These are phyloP conservation scores for Onychostoma macrolepis DNA, from an alignment of 2,113 vertebrate species.

Conservation along the genomic window DNA sequence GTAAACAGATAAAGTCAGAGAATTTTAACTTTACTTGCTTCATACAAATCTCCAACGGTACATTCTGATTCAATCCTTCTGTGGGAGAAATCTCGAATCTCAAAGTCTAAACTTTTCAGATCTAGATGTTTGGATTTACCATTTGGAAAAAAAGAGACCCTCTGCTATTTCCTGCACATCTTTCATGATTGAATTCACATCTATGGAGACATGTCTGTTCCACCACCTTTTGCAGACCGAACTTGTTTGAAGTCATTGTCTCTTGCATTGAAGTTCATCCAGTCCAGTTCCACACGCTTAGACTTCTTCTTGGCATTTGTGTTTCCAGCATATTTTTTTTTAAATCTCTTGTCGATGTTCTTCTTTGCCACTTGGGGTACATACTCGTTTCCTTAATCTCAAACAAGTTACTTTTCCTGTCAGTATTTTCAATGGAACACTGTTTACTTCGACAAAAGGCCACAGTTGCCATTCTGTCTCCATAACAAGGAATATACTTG, in stretches of 20 bases:
- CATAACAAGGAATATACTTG: constrained; percentile 12
- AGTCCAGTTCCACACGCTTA: constrained; percentile 42
- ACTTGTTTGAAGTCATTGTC: constrained; percentile 38
- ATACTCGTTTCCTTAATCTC: constrained; percentile 3
- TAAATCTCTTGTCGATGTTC: not conserved
- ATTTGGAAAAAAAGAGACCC: constrained; percentile 36
- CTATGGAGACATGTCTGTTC: constrained; percentile 44
- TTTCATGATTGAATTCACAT: constrained; percentile 26
- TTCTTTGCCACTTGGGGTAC: not conserved
- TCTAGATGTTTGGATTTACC: not conserved
- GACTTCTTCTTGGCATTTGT: constrained; percentile 40
- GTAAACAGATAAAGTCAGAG: constrained; percentile 40
- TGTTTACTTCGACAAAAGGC: not conserved
- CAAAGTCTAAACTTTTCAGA: not conserved
- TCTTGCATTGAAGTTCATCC: constrained; percentile 47
- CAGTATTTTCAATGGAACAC: not conserved
- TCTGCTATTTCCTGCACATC: constrained; percentile 32
- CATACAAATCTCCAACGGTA: constrained; percentile 39
- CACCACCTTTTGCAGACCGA: constrained; percentile 41
- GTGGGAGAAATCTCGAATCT: constrained; percentile 32
- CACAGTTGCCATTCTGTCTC: constrained; percentile 2
- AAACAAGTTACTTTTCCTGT: not conserved
- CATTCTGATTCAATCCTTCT: constrained; percentile 10
- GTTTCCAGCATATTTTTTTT: constrained; percentile 20
- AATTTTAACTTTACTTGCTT: constrained; percentile 5